Conservation (phyloP, 2,113 vertebrate genomes). For the Apus apus region DNA sequence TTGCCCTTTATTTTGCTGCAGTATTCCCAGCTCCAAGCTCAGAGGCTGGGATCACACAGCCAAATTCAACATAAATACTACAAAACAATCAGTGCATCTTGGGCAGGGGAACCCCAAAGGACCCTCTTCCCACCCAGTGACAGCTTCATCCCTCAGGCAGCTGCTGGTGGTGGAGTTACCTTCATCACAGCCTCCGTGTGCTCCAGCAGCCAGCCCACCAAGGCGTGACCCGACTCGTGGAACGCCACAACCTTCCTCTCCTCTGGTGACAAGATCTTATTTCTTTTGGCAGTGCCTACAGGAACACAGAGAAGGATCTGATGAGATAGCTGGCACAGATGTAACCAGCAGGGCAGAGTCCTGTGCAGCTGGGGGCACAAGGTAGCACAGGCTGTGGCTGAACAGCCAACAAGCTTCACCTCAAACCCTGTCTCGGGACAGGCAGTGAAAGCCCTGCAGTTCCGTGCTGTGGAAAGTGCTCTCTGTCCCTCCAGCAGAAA, state of each 20-base stretch:
- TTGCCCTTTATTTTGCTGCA: background rate
- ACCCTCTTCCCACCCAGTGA: background rate
- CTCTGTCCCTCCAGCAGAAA: background rate
- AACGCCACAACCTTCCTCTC: constrained; percentile 92
- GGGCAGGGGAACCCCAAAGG: background rate
- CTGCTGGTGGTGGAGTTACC: constrained; percentile 65
- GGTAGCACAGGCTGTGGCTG: background rate
- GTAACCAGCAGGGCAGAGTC: background rate
- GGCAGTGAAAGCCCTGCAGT: background rate
- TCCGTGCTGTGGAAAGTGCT: background rate
- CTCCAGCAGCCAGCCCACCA: constrained; percentile 96
- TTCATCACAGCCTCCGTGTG: constrained; percentile 97
- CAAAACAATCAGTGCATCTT: fast-evolving
- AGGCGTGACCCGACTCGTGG: constrained; percentile 91
- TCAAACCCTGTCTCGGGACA: background rate
- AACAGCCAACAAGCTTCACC: background rate
- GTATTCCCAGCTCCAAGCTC: background rate
- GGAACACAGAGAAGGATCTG: background rate
- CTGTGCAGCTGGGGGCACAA: background rate
- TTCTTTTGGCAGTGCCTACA: constrained; percentile 92
- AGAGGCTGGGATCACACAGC: background rate
- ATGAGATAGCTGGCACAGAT: fast-evolving
- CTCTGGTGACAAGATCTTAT: constrained; percentile 91
- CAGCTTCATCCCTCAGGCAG: too few relatives aligned
- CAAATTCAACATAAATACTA: background rate